A percentile compares a stretch with the other conserved stretches of the same genome.
These are phyloP conservation scores for Plagodis dolabraria DNA, from an alignment of 2,888 invertebrate genomes.

Conservation along the genomic window DNA sequence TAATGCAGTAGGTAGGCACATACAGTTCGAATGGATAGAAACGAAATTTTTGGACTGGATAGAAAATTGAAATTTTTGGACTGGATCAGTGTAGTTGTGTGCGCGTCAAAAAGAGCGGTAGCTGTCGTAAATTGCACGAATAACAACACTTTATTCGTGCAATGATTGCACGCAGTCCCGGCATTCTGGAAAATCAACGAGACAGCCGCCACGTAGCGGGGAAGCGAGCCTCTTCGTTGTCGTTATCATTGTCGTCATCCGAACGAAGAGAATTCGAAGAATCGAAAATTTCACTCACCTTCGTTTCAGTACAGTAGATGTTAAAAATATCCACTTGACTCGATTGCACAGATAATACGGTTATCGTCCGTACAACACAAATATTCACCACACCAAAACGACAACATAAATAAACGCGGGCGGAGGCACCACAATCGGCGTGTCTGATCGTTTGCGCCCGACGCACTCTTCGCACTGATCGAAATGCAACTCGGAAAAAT, in stretches of 20 bases:
- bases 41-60: slow-evolving; percentile 20
- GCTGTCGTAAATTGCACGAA: slow-evolving; percentile 18
- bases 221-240: slow-evolving; percentile 50
- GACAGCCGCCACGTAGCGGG: slow-evolving; percentile 75
- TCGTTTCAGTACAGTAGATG: slow-evolving; percentile 67
- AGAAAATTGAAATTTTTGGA: slow-evolving; percentile 24
- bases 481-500: slow-evolving; percentile 77
- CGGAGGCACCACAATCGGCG: slow-evolving; percentile 64
- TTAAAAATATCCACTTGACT: slow-evolving; percentile 80
- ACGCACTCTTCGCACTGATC: slow-evolving; percentile 73
- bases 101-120: slow-evolving; percentile 14
- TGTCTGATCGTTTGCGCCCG: slow-evolving; percentile 59
- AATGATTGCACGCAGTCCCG: slow-evolving; percentile 46
- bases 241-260: slow-evolving; percentile 34
- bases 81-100: slow-evolving; percentile 11
- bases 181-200: slow-evolving; percentile 64
- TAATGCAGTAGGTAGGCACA: slow-evolving; percentile 11
- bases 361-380: slow-evolving; percentile 82
- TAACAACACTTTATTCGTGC: too few species aligned
- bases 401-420: slow-evolving; percentile 83
- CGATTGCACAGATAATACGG: slow-evolving; percentile 82
- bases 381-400: slow-evolving; percentile 84
- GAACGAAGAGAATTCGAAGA: slow-evolving; percentile 53
- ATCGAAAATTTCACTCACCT: slow-evolving; percentile 71
- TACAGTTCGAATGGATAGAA: not conserved